Conservation (phyloP, 2,113 vertebrate genomes). For the Alexandromys fortis region DNA sequence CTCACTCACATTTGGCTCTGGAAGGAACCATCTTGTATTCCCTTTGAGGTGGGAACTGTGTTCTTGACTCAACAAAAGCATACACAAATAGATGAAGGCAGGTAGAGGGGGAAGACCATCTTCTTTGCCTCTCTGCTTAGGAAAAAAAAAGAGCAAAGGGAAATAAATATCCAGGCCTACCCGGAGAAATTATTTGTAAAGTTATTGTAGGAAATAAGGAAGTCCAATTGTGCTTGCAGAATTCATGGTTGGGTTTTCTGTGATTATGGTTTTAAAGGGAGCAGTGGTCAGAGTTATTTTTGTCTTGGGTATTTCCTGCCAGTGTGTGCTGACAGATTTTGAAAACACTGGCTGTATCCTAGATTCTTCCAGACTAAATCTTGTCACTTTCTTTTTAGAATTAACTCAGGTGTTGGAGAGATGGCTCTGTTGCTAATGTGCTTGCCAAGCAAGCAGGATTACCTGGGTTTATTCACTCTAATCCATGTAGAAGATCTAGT, state of each 20-base stretch:
- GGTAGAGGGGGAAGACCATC: neutral
- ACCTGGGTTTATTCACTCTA: neutral
- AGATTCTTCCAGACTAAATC: neutral
- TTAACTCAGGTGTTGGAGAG: neutral
- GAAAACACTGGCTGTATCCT: neutral
- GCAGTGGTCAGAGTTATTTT: neutral
- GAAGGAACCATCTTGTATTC: neutral
- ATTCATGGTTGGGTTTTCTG: neutral
- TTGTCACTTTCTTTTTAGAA: neutral
- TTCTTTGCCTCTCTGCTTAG: neutral
- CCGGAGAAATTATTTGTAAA: neutral
- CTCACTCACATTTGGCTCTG: neutral
- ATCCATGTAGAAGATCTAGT: neutral
- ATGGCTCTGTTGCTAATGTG: neutral
- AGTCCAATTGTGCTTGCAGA: neutral
- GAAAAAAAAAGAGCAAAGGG: neutral
- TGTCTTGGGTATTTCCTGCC: neutral
- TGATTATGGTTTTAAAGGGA: neutral
- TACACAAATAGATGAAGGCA: neutral
- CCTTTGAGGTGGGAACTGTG: neutral
- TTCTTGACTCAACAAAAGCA: neutral
- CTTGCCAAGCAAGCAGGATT: neutral
- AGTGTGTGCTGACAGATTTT: neutral
- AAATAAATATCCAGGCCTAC: neutral
- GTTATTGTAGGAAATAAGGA: neutral